Percentiles rank a stretch among this genome's conserved stretches.
Conservation (phyloP, 1,140 invertebrate genomes). For the Macrostomum lignano region DNA sequence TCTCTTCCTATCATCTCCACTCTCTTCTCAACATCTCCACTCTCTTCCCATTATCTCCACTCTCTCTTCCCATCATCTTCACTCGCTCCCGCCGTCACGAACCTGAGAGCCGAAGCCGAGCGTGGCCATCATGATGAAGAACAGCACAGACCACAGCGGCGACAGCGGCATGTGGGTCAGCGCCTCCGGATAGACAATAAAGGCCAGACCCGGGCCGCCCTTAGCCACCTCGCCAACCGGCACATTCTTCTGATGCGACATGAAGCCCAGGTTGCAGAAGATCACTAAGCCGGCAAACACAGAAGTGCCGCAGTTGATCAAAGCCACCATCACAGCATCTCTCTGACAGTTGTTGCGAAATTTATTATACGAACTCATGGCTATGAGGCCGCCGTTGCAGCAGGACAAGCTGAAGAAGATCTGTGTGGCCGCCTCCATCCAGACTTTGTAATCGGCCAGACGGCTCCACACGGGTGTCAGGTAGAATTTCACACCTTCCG, state of each 20-base stretch:
- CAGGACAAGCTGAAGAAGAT: conserved; percentile 72
- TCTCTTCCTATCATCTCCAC: too few species aligned
- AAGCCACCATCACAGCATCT: conserved; percentile 70
- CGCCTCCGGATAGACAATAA: too few species aligned
- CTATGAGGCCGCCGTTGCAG: conserved; percentile 66
- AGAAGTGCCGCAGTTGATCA: conserved; percentile 76
- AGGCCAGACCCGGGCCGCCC: too few species aligned
- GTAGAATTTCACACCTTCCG: conserved; percentile 40
- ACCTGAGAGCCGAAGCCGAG: conserved; percentile 68
- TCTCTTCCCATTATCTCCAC: too few species aligned
- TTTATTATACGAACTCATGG: conserved; percentile 68
- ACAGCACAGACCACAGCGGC: conserved; percentile 78
- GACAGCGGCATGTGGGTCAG: conserved; percentile 46
- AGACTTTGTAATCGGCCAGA: conserved; percentile 27
- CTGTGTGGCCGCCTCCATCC: conserved; percentile 67
- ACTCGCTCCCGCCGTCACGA: too few species aligned
- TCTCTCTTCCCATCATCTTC: too few species aligned
- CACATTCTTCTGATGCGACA: conserved; percentile 17
- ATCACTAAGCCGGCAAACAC: conserved; percentile 92
- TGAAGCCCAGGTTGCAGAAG: conserved; percentile 67
- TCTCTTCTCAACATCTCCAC: too few species aligned
- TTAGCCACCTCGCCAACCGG: conserved; percentile 14
- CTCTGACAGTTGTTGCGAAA: conserved; percentile 49
- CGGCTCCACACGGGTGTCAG: conserved; percentile 1
- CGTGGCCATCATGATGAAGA: conserved; percentile 88